phyloP scores from a whole-genome alignment of 2,113 vertebrate genomes.

The Spilogale gracilis region DNA sequence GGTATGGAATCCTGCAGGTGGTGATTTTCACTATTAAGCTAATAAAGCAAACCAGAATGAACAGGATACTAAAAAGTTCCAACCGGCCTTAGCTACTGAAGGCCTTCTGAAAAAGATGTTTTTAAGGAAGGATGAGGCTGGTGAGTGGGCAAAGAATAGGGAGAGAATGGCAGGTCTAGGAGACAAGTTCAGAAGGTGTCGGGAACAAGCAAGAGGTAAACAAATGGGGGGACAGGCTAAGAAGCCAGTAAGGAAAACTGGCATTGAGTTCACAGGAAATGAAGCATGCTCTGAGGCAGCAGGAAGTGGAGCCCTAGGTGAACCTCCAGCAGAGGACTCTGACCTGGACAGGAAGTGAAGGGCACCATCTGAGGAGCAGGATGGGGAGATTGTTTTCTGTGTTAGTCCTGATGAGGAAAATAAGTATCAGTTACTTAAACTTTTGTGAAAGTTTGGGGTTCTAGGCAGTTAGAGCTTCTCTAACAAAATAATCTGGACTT shows the following conservation, averaged over 20 bases:
- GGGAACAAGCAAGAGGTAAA: not conserved
- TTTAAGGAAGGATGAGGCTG: not conserved
- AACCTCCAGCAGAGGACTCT: not conserved
- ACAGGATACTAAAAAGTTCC: not conserved
- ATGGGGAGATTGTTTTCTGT: not conserved
- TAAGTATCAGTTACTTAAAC: not conserved
- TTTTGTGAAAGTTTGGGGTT: slow-evolving; percentile 16
- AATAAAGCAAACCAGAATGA: not conserved
- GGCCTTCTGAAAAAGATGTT: not conserved
- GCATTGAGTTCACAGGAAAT: slow-evolving; percentile 38
- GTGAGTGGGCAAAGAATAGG: not conserved
- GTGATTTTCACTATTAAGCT: not conserved
- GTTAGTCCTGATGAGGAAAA: not conserved
- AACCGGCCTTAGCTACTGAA: not conserved
- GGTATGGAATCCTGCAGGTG: not conserved
- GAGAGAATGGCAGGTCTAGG: not conserved
- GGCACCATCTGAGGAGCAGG: slow-evolving; percentile 22
- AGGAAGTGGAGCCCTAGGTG: slow-evolving; percentile 40
- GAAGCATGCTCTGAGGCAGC: not conserved
- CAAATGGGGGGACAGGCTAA: not conserved
- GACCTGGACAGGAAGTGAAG: slow-evolving; percentile 58
- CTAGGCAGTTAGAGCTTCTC: not conserved
- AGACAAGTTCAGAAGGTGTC: not conserved
- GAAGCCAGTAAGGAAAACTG: not conserved
- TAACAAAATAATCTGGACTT: not conserved